A percentile compares a stretch with the other conserved stretches of the same genome.
Conservation (phyloP, 2,113 vertebrate genomes). For the Lucifuga dentata region DNA sequence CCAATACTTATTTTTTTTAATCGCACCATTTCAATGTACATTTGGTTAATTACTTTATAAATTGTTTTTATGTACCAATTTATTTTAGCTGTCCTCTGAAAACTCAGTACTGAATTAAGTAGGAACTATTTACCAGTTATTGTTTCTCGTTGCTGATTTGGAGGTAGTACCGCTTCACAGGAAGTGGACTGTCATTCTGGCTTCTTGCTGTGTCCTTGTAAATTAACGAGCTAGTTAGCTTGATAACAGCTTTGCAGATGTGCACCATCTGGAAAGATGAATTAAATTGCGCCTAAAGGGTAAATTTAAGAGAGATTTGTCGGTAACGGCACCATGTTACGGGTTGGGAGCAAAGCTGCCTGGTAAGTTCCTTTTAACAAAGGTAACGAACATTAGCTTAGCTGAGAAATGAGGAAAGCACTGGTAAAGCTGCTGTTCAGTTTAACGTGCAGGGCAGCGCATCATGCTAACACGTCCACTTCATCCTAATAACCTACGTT, state of each 20-base stretch:
- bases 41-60: too few relatives aligned
- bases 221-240: conserved; percentile 57
- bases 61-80: too few relatives aligned
- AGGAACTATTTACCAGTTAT: background rate
- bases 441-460: conserved; percentile 32
- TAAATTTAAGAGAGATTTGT: conserved; percentile 38
- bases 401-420: background rate
- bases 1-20: too few relatives aligned
- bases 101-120: too few relatives aligned
- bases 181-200: conserved; percentile 77
- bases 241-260: conserved; percentile 53
- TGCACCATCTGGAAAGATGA: conserved; percentile 69
- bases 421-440: conserved; percentile 26
- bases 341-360: conserved; percentile 75
- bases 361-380: conserved; percentile 74
- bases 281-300: conserved; percentile 53
- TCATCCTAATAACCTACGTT: too few relatives aligned
- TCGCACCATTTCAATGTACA: too few relatives aligned
- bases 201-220: conserved; percentile 79
- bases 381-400: conserved; percentile 18
- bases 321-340: conserved; percentile 75
- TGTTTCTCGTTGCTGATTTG: conserved; percentile 41
- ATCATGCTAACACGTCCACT: background rate
- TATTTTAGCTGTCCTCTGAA: too few relatives aligned
- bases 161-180: conserved; percentile 56